Evolutionary conservation across 2,797 vertebrate genomes (phyloP).

Genomic region (Clarias platycephalus): DNA sequence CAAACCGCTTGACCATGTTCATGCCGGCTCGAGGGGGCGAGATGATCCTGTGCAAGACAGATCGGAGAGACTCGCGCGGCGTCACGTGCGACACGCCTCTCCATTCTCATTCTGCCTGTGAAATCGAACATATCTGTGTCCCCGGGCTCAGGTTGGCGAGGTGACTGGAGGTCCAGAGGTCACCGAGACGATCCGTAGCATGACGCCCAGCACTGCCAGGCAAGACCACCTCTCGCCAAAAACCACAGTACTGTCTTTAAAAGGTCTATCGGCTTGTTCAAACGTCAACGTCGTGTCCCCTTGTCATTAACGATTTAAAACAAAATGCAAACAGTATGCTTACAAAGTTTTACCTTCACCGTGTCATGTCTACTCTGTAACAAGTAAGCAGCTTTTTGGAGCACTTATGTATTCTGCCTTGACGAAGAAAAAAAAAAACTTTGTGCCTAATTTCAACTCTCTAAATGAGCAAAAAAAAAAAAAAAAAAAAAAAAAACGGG

Average conservation of each 20-base stretch:
- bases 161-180: conserved; percentile 56
- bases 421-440: conserved; percentile 41
- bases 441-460: conserved; percentile 66
- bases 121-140: conserved; percentile 56
- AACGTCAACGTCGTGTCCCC: conserved; percentile 66
- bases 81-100: conserved; percentile 46
- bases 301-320: conserved; percentile 71
- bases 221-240: conserved; percentile 57
- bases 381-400: conserved; percentile 67
- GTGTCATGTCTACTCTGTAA: conserved; percentile 65
- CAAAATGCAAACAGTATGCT: conserved; percentile 70
- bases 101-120: conserved; percentile 47
- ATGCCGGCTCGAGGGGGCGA: conserved; percentile 50
- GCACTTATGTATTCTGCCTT: conserved; percentile 66
- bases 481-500: background rate
- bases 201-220: conserved; percentile 65
- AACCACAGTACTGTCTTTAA: conserved; percentile 61
- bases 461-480: conserved; percentile 58
- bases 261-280: conserved; percentile 65
- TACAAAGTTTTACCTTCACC: conserved; percentile 64
- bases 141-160: conserved; percentile 61
- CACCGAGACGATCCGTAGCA: conserved; percentile 57
- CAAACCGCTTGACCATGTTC: conserved; percentile 60
- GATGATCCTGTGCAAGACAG: conserved; percentile 49
- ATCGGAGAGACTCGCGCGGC: conserved; percentile 47